Evolutionary conservation across 2,888 invertebrate genomes (phyloP).

Genomic region (Dione juno): DNA sequence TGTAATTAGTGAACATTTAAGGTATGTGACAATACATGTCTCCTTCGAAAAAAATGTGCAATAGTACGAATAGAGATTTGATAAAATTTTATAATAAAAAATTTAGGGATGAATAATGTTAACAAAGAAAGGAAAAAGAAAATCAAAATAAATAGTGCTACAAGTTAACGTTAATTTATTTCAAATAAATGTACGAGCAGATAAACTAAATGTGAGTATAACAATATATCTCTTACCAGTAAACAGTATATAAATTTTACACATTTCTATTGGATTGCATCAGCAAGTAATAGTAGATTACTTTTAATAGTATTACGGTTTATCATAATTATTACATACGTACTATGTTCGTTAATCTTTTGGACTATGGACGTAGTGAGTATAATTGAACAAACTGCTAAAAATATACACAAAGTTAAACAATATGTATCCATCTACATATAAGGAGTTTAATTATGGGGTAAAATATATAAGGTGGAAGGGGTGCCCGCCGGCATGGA

Average conservation of each 20-base stretch:
- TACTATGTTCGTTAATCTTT: not conserved
- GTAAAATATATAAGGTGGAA: slow-evolving; percentile 67
- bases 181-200: too few relatives aligned
- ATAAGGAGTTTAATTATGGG: slow-evolving; percentile 68
- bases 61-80: not conserved
- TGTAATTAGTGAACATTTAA: not conserved
- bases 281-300: too few relatives aligned
- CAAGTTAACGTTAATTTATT: too few relatives aligned
- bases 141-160: too few relatives aligned
- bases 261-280: too few relatives aligned
- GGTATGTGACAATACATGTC: not conserved
- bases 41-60: not conserved
- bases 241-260: too few relatives aligned
- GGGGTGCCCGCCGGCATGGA: slow-evolving; percentile 66
- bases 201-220: too few relatives aligned
- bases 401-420: slow-evolving; percentile 5
- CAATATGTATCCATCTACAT: slow-evolving; percentile 19
- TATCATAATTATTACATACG: not conserved
- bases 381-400: not conserved
- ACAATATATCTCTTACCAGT: too few relatives aligned
- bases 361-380: not conserved
- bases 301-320: not conserved
- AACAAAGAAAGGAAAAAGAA: too few relatives aligned
- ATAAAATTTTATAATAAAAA: not conserved
- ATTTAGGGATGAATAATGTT: too few relatives aligned